Percentiles rank a stretch among this genome's conserved stretches.
phyloP scores from a whole-genome alignment of 2,888 invertebrate genomes.

The Villa cingulata region DNA sequence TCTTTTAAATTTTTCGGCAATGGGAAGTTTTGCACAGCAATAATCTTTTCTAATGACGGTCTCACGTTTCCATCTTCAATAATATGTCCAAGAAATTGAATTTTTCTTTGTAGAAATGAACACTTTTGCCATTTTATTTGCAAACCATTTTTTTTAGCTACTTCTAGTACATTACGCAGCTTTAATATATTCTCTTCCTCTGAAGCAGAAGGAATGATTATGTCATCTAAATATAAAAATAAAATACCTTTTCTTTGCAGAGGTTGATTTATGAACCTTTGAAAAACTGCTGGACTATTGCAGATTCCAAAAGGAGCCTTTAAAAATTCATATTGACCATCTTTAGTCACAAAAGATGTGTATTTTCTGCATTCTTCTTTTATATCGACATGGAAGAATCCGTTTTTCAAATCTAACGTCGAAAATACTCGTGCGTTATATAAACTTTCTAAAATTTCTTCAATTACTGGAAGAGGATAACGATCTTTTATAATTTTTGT shows the following conservation, averaged over 20 bases:
- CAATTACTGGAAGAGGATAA: too few species aligned
- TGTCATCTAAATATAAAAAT: slow-evolving; percentile 1
- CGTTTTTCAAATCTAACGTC: too few species aligned
- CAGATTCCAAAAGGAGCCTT: slow-evolving; percentile 29
- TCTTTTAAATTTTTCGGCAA: too few species aligned
- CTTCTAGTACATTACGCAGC: slow-evolving; percentile 6
- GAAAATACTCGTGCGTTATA: too few species aligned
- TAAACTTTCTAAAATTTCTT: too few species aligned
- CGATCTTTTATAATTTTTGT: too few species aligned
- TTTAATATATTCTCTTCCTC: not conserved
- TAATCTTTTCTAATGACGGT: too few species aligned
- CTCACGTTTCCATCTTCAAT: too few species aligned
- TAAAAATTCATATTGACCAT: slow-evolving; percentile 29
- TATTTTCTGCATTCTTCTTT: too few species aligned
- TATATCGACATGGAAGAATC: too few species aligned
- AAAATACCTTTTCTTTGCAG: not conserved
- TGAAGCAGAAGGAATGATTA: slow-evolving; percentile 1
- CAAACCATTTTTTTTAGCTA: slow-evolving; percentile 11
- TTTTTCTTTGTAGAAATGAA: slow-evolving; percentile 1
- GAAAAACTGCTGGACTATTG: slow-evolving; percentile 26
- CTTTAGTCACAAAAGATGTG: not conserved
- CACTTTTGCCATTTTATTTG: slow-evolving; percentile 14
- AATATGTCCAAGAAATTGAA: slow-evolving; percentile 17
- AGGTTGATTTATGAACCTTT: slow-evolving; percentile 13
- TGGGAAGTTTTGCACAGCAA: too few species aligned